Evolutionary conservation across 2,797 vertebrate species (phyloP).

Genomic region (Mus minutoides): DNA sequence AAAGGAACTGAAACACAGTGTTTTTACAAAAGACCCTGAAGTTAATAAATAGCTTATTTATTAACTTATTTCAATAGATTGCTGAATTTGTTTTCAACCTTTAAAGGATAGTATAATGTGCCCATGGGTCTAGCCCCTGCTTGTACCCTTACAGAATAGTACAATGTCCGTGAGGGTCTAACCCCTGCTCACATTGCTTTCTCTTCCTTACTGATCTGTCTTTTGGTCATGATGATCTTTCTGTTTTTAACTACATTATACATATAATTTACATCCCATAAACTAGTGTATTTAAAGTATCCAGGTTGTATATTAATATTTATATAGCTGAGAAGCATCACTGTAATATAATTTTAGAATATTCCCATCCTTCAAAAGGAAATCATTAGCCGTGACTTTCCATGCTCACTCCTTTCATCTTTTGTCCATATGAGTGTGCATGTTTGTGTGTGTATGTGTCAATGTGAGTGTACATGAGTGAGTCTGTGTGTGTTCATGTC

Average conservation of each 20-base stretch:
- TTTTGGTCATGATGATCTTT: neutral
- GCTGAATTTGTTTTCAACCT: neutral
- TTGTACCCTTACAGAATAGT: neutral
- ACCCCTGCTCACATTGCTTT: neutral
- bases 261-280: neutral
- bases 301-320: neutral
- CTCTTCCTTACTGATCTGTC: neutral
- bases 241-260: neutral
- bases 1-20: neutral
- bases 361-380: neutral
- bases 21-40: conserved; percentile 21
- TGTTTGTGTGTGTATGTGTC: neutral
- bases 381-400: neutral
- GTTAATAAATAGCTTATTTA: conserved; percentile 42
- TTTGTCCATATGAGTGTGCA: neutral
- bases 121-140: neutral
- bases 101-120: neutral
- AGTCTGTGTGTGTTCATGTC: neutral
- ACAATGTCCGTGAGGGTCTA: neutral
- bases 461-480: neutral
- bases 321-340: neutral
- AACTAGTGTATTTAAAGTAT: neutral
- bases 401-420: neutral
- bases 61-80: too few relatives aligned
- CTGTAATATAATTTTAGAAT: neutral